These are phyloP conservation scores for Paramisgurnus dabryanus DNA, from an alignment of 2,113 vertebrate species.

Conservation along the genomic window DNA sequence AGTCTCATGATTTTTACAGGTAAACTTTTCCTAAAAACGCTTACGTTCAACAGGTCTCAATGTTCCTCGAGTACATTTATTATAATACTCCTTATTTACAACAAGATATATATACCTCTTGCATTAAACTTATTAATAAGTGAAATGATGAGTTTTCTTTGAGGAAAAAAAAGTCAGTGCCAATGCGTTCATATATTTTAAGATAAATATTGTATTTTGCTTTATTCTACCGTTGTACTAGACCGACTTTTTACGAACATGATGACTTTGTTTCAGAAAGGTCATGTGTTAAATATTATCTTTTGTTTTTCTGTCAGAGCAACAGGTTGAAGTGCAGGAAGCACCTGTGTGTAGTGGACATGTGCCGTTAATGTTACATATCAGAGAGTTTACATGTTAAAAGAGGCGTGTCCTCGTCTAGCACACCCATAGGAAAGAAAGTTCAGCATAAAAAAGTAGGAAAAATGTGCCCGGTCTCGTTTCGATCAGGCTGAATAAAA, in stretches of 20 bases:
- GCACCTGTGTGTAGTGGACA: conserved; percentile 45
- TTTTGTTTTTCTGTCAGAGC: too few relatives aligned
- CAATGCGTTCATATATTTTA: too few relatives aligned
- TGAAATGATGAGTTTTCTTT: too few relatives aligned
- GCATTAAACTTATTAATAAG: too few relatives aligned
- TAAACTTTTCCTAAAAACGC: conserved; percentile 50
- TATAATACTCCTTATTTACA: too few relatives aligned
- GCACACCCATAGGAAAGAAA: conserved; percentile 21
- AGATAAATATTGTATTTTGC: too few relatives aligned
- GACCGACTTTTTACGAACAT: too few relatives aligned
- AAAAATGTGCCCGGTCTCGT: conserved; percentile 1
- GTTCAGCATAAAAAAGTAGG: conserved; percentile 20
- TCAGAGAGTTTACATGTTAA: not conserved
- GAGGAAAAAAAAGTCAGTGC: too few relatives aligned
- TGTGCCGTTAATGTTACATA: not conserved
- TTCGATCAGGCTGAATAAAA: conserved; percentile 39
- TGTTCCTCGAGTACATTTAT: not conserved
- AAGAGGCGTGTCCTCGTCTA: not conserved
- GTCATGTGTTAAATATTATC: too few relatives aligned
- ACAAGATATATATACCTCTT: too few relatives aligned
- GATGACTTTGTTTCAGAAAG: too few relatives aligned
- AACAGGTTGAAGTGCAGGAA: conserved; percentile 29
- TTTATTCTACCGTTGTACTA: too few relatives aligned
- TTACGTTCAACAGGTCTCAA: conserved; percentile 33
- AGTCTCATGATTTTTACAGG: conserved; percentile 88